These are phyloP conservation scores for Heterodera schachtii DNA, from an alignment of 1,140 invertebrate species.

Conservation along the genomic window DNA sequence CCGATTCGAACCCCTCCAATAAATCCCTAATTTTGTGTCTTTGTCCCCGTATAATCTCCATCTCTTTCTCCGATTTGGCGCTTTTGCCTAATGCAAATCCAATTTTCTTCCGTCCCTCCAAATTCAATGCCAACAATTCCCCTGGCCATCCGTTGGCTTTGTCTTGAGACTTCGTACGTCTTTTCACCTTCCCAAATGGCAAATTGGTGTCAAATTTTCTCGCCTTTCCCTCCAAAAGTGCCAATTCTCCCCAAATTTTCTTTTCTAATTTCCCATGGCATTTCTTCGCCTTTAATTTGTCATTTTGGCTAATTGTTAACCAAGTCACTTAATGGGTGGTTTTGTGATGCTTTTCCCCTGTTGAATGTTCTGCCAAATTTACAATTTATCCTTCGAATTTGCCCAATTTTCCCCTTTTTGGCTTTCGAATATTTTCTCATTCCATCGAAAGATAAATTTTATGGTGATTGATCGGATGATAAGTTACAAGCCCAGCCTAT, in stretches of 20 bases:
- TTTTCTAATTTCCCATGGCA: neutral
- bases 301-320: neutral
- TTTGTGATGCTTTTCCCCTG: no score
- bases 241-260: neutral
- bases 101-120: neutral
- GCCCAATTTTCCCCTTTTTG: no score
- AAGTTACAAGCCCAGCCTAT: no score
- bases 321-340: no score
- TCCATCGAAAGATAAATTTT: no score
- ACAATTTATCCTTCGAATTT: no score
- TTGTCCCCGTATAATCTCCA: neutral
- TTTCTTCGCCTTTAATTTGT: neutral
- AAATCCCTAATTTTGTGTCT: neutral
- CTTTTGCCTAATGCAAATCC: constrained; percentile 8
- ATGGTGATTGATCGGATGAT: no score
- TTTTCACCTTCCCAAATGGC: neutral
- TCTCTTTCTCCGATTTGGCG: neutral
- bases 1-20: neutral
- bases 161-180: neutral
- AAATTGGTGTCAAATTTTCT: constrained; percentile 16
- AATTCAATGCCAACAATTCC: neutral
- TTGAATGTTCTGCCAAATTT: no score
- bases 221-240: neutral
- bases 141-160: neutral
- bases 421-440: no score